These are phyloP conservation scores for Hycleus phaleratus DNA, from an alignment of 1,140 invertebrate species.

Conservation along the genomic window DNA sequence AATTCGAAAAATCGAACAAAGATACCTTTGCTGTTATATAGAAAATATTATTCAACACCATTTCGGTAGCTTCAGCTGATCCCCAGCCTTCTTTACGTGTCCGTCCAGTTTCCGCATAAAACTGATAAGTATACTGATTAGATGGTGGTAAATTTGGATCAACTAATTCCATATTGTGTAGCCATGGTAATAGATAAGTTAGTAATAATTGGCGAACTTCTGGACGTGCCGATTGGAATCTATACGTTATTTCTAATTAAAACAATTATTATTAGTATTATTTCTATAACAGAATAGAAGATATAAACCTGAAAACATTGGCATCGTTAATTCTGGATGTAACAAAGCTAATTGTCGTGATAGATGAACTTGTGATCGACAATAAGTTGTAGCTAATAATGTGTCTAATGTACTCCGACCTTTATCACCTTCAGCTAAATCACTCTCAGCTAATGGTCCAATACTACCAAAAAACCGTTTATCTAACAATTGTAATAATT, in stretches of 20 bases:
- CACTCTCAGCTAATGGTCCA: slow-evolving; percentile 59
- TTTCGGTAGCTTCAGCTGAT: slow-evolving; percentile 97
- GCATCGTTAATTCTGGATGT: slow-evolving; percentile 96
- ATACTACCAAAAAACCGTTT: slow-evolving; percentile 88
- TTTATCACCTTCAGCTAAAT: slow-evolving; percentile 52
- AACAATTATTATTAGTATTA: slow-evolving; percentile 1
- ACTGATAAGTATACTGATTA: slow-evolving; percentile 73
- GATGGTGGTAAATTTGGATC: slow-evolving; percentile 89
- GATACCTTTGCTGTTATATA: slow-evolving; percentile 92
- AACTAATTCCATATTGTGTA: slow-evolving; percentile 97
- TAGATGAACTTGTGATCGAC: slow-evolving; percentile 84
- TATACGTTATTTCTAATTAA: slow-evolving; percentile 84
- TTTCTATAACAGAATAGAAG: background rate
- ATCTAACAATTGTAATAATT: slow-evolving; percentile 89
- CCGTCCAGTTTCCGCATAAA: slow-evolving; percentile 37
- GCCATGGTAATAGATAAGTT: slow-evolving; percentile 91
- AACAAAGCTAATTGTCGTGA: slow-evolving; percentile 86
- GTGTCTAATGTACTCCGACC: slow-evolving; percentile 71
- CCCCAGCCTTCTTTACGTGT: slow-evolving; percentile 87
- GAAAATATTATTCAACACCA: slow-evolving; percentile 98
- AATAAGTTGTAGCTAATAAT: slow-evolving; percentile 78
- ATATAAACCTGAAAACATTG: slow-evolving; percentile 90
- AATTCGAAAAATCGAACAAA: background rate
- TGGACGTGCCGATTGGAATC: slow-evolving; percentile 90
- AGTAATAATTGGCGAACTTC: slow-evolving; percentile 83